phyloP scores from a whole-genome alignment of 2,113 vertebrate genomes.

The Struthidea cinerea region DNA sequence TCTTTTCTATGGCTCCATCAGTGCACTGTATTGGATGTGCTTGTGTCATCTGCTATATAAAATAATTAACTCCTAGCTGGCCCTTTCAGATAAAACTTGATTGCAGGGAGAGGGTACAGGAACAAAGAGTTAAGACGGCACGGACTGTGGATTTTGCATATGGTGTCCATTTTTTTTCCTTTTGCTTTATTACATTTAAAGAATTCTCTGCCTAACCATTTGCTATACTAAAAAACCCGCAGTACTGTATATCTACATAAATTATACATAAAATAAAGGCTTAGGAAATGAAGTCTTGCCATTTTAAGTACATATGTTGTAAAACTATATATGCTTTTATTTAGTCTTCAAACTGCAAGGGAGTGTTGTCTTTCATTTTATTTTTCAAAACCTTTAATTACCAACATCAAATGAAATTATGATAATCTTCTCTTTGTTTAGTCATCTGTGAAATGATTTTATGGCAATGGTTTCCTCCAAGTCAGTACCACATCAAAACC shows the following conservation, averaged over 20 bases:
- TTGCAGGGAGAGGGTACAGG: background rate
- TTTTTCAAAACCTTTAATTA: constrained; percentile 47
- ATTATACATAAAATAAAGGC: constrained; percentile 12
- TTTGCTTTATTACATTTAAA: constrained; percentile 5
- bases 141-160: background rate
- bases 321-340: constrained; percentile 2
- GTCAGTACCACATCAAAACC: constrained; percentile 37
- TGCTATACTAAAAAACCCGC: background rate
- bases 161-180: background rate
- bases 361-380: background rate
- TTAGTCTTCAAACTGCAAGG: background rate
- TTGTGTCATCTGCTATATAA: background rate
- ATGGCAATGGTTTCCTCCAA: background rate
- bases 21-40: background rate
- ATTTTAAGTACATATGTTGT: background rate
- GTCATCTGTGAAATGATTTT: constrained; percentile 28
- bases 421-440: constrained; percentile 37
- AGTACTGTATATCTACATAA: background rate
- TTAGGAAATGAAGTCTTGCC: background rate
- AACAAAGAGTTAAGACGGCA: background rate
- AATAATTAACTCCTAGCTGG: background rate
- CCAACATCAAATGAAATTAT: constrained; percentile 33
- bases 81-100: background rate
- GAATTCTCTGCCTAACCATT: background rate
- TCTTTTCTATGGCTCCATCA: background rate